phyloP scores from a whole-genome alignment of 1,140 invertebrate species.

The Heterodera carotae region DNA sequence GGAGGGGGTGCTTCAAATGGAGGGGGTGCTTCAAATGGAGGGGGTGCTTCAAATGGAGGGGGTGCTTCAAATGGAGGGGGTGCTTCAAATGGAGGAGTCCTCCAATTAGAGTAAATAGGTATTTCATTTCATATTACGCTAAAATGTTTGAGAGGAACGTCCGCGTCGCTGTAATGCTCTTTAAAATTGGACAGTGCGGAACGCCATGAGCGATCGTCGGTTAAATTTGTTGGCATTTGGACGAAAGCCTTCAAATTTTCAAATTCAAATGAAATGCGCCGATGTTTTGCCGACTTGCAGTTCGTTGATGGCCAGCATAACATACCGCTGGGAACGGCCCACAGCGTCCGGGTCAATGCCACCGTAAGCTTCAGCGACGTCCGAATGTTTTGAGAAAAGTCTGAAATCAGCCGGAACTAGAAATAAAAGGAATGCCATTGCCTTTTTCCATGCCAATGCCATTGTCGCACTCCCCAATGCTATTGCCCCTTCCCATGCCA shows the following conservation, averaged over 20 bases:
- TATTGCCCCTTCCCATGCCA: neutral
- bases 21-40: no score
- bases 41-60: no score
- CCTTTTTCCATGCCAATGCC: neutral
- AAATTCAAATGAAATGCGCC: conserved; percentile 10
- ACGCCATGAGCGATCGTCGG: conserved; percentile 55
- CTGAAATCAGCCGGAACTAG: no score
- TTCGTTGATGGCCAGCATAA: conserved; percentile 50
- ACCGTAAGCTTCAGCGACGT: conserved; percentile 52
- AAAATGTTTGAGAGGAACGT: conserved; percentile 49
- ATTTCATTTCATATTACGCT: conserved; percentile 44
- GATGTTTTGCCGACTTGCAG: conserved; percentile 15
- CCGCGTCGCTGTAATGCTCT: conserved; percentile 55
- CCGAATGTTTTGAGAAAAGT: conserved; percentile 51
- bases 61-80: no score
- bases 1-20: no score
- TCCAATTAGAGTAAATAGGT: no score
- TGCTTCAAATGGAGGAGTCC: no score
- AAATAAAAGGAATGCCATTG: no score
- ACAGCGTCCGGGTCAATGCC: conserved; percentile 56
- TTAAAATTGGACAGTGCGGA: conserved; percentile 53
- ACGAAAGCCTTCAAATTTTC: conserved; percentile 49
- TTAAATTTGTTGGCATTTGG: conserved; percentile 42
- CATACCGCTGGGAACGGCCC: conserved; percentile 48
- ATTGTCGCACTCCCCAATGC: neutral